Evolutionary conservation across 2,797 vertebrate species (phyloP).

Genomic region (Holocentrus rufus): DNA sequence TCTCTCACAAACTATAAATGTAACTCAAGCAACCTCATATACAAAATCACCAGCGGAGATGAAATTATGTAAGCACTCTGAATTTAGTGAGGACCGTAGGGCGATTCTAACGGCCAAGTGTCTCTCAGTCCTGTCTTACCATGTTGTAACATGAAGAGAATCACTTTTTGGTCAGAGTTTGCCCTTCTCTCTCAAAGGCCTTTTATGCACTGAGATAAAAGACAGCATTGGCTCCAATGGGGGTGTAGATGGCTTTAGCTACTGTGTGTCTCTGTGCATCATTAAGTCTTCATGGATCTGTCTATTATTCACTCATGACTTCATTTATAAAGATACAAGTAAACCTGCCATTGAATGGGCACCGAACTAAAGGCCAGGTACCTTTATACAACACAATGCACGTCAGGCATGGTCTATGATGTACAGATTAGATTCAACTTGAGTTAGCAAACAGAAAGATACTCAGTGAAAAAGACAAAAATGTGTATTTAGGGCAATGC

Average conservation of each 20-base stretch:
- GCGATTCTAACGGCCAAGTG: conserved; percentile 11
- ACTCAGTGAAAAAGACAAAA: too few species aligned
- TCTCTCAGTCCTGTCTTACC: conserved; percentile 30
- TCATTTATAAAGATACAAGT: conserved; percentile 40
- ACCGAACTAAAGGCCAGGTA: neutral
- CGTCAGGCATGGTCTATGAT: too few species aligned
- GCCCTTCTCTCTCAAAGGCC: conserved; percentile 61
- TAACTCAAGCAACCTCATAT: conserved; percentile 19
- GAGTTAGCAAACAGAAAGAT: too few species aligned
- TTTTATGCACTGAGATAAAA: conserved; percentile 65
- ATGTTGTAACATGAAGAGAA: conserved; percentile 64
- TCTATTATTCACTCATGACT: neutral
- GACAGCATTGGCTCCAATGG: conserved; percentile 37
- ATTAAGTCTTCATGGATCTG: conserved; percentile 7
- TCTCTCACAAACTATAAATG: neutral
- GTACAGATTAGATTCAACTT: too few species aligned
- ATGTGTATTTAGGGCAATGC: too few species aligned
- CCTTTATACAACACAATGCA: neutral
- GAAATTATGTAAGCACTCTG: conserved; percentile 32
- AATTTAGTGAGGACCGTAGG: neutral
- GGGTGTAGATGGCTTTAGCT: conserved; percentile 52
- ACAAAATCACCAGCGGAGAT: conserved; percentile 19
- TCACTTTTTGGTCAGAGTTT: conserved; percentile 63
- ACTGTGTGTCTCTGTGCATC: conserved; percentile 34
- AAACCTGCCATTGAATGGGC: conserved; percentile 21